Conservation (phyloP, 1,140 invertebrate genomes). For the Portunus trituberculatus region DNA sequence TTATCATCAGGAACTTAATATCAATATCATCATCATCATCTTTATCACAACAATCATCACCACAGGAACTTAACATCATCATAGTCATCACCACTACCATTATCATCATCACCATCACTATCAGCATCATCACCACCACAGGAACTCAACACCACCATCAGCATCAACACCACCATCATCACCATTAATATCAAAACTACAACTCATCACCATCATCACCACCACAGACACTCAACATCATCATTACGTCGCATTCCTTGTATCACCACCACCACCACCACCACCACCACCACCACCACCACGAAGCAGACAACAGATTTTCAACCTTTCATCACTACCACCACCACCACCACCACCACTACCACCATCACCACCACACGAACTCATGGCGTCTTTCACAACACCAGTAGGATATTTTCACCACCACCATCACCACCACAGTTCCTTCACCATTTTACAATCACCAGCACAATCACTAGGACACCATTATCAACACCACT, state of each 20-base stretch:
- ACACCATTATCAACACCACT: too few species aligned
- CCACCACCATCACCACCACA: too few species aligned
- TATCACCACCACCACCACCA: slow-evolving; percentile 14
- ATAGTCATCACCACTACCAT: background rate
- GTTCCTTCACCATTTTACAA: too few species aligned
- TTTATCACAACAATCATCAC: background rate
- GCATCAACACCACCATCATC: background rate
- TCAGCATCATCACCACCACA: background rate
- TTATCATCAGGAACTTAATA: too few species aligned
- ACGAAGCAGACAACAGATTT: too few species aligned
- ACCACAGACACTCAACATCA: background rate
- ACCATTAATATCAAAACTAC: background rate
- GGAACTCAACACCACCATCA: background rate
- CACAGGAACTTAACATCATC: background rate
- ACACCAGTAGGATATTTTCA: too few species aligned
- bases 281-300: slow-evolving; percentile 29
- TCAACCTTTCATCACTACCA: too few species aligned
- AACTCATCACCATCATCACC: slow-evolving; percentile 12
- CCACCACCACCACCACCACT: background rate
- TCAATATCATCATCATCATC: background rate
- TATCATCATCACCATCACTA: background rate
- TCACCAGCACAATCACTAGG: too few species aligned
- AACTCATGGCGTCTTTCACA: background rate
- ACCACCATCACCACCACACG: background rate
- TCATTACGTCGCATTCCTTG: too few species aligned